A percentile compares a stretch with the other conserved stretches of the same genome.
These are phyloP conservation scores for Gymnoscelis rufifasciata DNA, from an alignment of 2,888 invertebrate species.

Conservation along the genomic window DNA sequence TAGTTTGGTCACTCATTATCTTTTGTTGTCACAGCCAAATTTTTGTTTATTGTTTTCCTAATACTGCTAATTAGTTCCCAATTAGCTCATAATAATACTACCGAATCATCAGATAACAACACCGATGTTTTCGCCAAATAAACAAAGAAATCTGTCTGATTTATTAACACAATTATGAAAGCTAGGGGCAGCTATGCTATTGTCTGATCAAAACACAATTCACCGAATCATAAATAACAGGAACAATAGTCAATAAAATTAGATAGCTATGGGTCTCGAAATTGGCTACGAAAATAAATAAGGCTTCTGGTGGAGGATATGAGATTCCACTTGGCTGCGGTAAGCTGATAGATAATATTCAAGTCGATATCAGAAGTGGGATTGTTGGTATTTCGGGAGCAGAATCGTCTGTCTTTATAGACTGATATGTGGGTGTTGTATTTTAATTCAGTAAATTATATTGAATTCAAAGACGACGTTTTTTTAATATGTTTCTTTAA, in stretches of 20 bases:
- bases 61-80: neutral
- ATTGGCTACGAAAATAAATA: constrained; percentile 57
- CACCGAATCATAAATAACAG: constrained; percentile 68
- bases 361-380: constrained; percentile 32
- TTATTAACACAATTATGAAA: constrained; percentile 64
- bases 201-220: constrained; percentile 70
- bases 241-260: constrained; percentile 75
- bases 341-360: constrained; percentile 48
- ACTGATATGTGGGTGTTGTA: no score
- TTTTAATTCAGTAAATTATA: no score
- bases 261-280: constrained; percentile 47
- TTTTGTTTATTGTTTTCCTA: no score
- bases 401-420: neutral
- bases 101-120: constrained; percentile 17
- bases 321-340: constrained; percentile 43
- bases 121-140: constrained; percentile 28
- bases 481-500: no score
- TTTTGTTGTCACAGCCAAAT: no score
- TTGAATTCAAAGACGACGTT: no score
- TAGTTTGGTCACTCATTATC: no score
- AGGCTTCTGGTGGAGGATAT: constrained; percentile 46
- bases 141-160: constrained; percentile 65
- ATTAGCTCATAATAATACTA: constrained; percentile 5
- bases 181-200: constrained; percentile 57
- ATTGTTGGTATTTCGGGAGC: constrained; percentile 4